Evolutionary conservation across 2,113 vertebrate species (phyloP).

Genomic region (Panthera uncia): DNA sequence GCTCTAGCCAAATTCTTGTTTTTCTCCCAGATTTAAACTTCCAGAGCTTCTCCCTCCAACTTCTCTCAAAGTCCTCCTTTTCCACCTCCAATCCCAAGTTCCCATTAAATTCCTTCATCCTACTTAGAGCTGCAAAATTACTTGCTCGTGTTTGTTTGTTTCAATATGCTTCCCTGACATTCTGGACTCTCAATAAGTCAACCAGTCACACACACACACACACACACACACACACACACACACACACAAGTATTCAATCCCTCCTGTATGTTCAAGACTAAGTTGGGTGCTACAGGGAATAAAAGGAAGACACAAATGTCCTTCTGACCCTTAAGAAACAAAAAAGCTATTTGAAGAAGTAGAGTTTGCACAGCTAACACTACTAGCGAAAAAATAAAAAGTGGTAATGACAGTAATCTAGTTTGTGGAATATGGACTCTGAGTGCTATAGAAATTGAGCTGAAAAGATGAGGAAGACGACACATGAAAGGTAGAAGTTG

Average conservation of each 20-base stretch:
- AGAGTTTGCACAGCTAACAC: background rate
- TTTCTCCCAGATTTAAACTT: background rate
- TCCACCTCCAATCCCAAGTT: background rate
- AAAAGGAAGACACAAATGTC: background rate
- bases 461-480: background rate
- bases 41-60: background rate
- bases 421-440: background rate
- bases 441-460: background rate
- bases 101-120: background rate
- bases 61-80: background rate
- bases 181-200: conserved; percentile 58
- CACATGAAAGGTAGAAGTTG: background rate
- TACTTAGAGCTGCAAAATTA: conserved; percentile 37
- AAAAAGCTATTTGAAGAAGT: background rate
- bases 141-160: conserved; percentile 37
- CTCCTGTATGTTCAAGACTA: background rate
- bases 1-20: background rate
- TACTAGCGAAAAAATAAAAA: background rate
- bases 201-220: background rate
- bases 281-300: background rate
- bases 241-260: background rate
- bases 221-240: too few species aligned
- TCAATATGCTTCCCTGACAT: conserved; percentile 7
- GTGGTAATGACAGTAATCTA: background rate
- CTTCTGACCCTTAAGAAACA: conserved; percentile 11